Base-by-base conservation (phyloP, 2,888 invertebrate species). In the Lasioglossum malachurum region DNA sequence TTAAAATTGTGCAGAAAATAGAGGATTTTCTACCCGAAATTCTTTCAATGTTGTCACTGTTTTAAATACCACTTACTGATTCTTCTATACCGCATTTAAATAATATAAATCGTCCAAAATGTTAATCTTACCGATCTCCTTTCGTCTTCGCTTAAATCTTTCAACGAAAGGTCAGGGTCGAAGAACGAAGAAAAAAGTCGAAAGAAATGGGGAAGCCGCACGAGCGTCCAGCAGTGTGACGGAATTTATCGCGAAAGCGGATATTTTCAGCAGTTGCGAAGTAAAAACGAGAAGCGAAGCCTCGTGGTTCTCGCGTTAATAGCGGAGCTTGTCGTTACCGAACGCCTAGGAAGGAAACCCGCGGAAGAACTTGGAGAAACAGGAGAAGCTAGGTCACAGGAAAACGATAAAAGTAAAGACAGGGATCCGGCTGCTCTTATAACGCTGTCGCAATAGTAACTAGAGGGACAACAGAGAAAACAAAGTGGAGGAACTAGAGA, bases 171-270 rank as follows among this genome's bases (percentile, higher is more conserved):
- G 73, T 57, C 38, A 78, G 46, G 3, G 83, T 35, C 78, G 77
- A 81, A n/a, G 41, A 75, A 84, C 4, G 19, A 16, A 1, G 4
- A 31, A 19, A 23, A 4, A 1, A 8, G 12, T 10, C 31, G 49
- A 35, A 23, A 8, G n/a, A 10, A 19, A 10, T 2, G 23, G 14
- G 2, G 4, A 31, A 8, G 8, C 23, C 19, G 19, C 0, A 80
- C 78, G 82, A 57, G 53, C 53, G 38, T 73, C 14, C 69, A 84
- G 74, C 44, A n/a, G 31, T 60, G 31, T 60, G 60, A 53, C 16
- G 73, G 80, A 87, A 88, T 85, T 88, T 91, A 91, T 91, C 82
- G 88, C 83, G 64, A 81, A 85, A 88, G 78, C 49, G 86, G 80
- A 84, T 87, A 88, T 91, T 88, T 87, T 83, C 76, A 75, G 76